Evolutionary conservation across 1,140 invertebrate species (phyloP).

Genomic region (Ceratosolen solmsi): DNA sequence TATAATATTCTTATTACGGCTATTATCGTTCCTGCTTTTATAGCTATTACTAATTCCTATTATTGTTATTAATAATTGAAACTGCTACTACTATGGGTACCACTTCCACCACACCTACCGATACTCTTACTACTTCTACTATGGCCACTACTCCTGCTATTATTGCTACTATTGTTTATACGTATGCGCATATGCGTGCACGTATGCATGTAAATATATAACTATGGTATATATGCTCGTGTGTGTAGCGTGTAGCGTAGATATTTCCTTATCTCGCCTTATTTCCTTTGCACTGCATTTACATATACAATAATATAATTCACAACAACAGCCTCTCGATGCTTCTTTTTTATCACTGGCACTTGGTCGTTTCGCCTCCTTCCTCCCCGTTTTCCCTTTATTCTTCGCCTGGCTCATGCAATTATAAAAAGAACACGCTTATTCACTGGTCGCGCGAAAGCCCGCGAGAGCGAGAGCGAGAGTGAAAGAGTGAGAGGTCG

Average conservation of each 20-base stretch:
- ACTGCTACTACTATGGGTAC: too few relatives aligned
- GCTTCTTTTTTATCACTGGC: conserved; percentile 14
- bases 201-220: background rate
- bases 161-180: background rate
- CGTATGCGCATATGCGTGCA: background rate
- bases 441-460: conserved; percentile 3
- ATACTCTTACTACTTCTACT: background rate
- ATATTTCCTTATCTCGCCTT: background rate
- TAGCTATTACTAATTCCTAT: too few relatives aligned
- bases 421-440: conserved; percentile 5
- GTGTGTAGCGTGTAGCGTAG: background rate
- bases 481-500: background rate
- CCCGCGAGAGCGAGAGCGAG: background rate
- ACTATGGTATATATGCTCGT: too few relatives aligned
- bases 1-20: too few relatives aligned
- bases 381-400: background rate
- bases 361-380: conserved; percentile 2
- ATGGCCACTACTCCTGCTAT: background rate
- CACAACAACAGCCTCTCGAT: background rate
- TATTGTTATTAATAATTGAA: too few relatives aligned
- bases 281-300: conserved; percentile 1
- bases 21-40: background rate
- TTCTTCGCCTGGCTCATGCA: background rate
- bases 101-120: background rate
- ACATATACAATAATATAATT: background rate